Evolutionary conservation across 2,888 invertebrate genomes (phyloP), one percentile per base, ranked within the genome.

Genomic region (Nemotelus nigrinus): DNA sequence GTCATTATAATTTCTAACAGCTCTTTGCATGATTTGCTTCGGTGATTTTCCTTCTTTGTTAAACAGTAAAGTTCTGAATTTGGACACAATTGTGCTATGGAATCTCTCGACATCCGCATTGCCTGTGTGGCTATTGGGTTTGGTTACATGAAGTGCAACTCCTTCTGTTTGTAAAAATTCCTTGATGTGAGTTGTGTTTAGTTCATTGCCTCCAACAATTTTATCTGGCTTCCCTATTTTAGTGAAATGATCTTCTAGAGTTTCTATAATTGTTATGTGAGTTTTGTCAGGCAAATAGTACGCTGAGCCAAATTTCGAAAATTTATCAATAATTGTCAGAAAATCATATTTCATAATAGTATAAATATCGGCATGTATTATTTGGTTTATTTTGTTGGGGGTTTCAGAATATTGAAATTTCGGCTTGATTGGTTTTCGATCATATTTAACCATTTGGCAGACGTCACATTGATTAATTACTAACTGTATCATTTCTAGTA

Each of bases 311-410:
- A 71, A 65, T 75, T 77, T 79, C 5, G 76, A 76, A 70, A 77
- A 78, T 70, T 76, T 78, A 57, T 80, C 55, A 25, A 77, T 78
- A 8, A 76, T 8, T 5, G 80, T 80, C n/a, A 78, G 41, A 63
- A 74, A 74, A 48, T 8, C 10, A 48, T 8, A 44, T 58, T 74
- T 77, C 75, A 44, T 60, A 45, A 74, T 68, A 25, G 25, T 25
- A 25, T 25, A 25, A 25, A 25, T 25, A 25, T 25, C 25, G 25
- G 25, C 25, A 25, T 25, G 25, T 25, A 25, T 25, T 25, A 25
- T 25, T 25, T 25, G 25, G 25, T 25, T 25, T 25, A 25, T 25
- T 25, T 25, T 25, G 25, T 25, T 25, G 25, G 25, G 25, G 25
- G 25, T 25, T 25, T 25, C 25, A 25, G 25, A 25, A 25, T 25